A percentile compares a stretch with the other conserved stretches of the same genome.
Evolutionary conservation across 2,888 invertebrate species (phyloP).

Genomic region (Sceliomorpha sp.): DNA sequence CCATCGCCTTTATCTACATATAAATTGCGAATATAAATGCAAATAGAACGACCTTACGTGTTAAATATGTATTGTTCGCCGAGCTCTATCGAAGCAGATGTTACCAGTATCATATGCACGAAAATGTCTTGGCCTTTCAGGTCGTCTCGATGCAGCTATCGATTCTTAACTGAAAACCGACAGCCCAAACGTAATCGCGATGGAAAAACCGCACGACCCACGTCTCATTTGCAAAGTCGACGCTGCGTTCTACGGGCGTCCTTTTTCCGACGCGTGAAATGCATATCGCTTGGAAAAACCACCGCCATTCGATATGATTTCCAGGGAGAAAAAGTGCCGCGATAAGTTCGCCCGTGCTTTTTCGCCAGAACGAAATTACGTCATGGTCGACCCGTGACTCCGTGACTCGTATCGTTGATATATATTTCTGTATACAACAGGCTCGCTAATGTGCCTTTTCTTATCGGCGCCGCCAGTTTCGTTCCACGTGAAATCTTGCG

Average conservation of each 20-base stretch:
- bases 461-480: slow-evolving; percentile 21
- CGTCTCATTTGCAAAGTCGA: background rate
- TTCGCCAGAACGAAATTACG: slow-evolving; percentile 21
- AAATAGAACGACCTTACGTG: no score
- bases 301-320: no score
- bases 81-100: no score
- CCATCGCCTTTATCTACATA: no score
- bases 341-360: slow-evolving; percentile 41
- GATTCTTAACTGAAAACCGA: no score
- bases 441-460: slow-evolving; percentile 37
- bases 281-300: background rate
- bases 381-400: background rate
- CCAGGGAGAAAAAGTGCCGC: slow-evolving; percentile 23
- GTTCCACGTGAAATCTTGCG: slow-evolving; percentile 5
- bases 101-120: background rate
- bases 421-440: slow-evolving; percentile 25
- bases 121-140: background rate
- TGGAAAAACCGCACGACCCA: background rate
- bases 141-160: no score
- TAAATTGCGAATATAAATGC: no score
- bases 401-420: slow-evolving; percentile 14
- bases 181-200: no score
- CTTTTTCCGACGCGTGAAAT: background rate
- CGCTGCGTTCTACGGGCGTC: background rate
- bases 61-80: no score